Evolutionary conservation across 2,113 vertebrate species (phyloP).

Genomic region (Calyptomena viridis): DNA sequence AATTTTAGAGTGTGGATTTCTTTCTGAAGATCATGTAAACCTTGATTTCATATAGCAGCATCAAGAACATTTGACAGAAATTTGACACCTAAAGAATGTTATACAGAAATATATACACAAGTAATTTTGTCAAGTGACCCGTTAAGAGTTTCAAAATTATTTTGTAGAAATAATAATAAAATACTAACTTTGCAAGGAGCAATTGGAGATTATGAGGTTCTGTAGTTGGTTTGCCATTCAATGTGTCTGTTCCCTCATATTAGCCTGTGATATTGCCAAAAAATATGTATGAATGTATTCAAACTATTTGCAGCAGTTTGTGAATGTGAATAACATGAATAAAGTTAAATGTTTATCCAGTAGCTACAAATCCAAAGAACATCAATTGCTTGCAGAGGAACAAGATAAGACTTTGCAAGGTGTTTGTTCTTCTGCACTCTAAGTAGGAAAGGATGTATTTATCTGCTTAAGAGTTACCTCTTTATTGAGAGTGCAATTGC

Average conservation of each 20-base stretch:
- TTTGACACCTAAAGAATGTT: background rate
- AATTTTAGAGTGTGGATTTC: background rate
- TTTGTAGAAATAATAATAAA: background rate
- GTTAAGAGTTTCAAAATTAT: background rate
- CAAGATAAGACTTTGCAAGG: background rate
- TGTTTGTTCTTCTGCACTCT: background rate
- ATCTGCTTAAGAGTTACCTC: background rate
- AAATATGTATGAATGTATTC: no score
- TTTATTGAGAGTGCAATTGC: accelerated
- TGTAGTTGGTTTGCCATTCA: background rate
- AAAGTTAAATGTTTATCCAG: background rate
- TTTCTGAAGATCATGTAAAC: background rate
- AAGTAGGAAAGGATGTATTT: background rate
- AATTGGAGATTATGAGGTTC: background rate
- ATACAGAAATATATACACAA: background rate
- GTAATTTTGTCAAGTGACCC: background rate
- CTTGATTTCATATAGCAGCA: background rate
- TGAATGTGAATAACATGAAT: background rate
- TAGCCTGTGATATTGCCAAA: background rate
- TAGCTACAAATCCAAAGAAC: background rate
- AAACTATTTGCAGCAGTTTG: background rate
- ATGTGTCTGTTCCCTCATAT: background rate
- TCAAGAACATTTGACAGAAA: background rate
- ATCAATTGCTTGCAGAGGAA: background rate
- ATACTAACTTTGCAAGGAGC: background rate